Evolutionary conservation across 2,888 invertebrate genomes (phyloP), one percentile per base, ranked within the genome.

Genomic region (Sericinus montela): DNA sequence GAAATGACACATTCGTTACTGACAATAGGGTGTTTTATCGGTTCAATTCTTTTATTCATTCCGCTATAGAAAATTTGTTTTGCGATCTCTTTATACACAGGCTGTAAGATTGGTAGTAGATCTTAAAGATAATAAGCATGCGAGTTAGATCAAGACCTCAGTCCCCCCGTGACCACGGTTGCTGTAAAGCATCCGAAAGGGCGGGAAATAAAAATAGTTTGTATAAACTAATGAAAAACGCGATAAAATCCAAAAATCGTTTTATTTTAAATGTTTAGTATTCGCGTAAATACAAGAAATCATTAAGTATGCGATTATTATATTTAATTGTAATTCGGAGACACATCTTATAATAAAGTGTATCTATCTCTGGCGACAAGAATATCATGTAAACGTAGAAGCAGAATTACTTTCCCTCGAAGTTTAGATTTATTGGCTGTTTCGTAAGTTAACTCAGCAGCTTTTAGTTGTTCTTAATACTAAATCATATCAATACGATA

Each of bases 401-500:
- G 76, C 75, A 76, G 69, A 77, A 82, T 83, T 82, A 84, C 82
- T 82, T 83, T 79, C 78, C 77, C 78, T 67, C 73, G 72, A 83
- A 84, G 76, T 83, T 83, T 75, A 79, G 83, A 85, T 87, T 87
- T 86, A 87, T 86, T 79, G 80, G 71, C 68, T 69, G 75, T 76
- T 76, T 75, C 74, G 77, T 77, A 77, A 79, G 73, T 77, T 77
- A 58, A 66, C 69, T 80, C 74, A 69, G 71, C 69, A 75, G 71
- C 71, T 73, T 77, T 72, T 76, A 76, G 74, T 79, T 80, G 79
- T 77, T 75, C 76, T 76, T 75, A 75, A 73, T 75, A 79, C 72
- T 84, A 80, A 82, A 85, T 85, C 83, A 85, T 77, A 79, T 72
- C 63, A 70, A 58, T 69, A 62, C 70, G 79, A 80, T 84, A 73